phyloP scores from a whole-genome alignment of 1,140 invertebrate genomes.

The Pseudomyrmex pallidus region DNA sequence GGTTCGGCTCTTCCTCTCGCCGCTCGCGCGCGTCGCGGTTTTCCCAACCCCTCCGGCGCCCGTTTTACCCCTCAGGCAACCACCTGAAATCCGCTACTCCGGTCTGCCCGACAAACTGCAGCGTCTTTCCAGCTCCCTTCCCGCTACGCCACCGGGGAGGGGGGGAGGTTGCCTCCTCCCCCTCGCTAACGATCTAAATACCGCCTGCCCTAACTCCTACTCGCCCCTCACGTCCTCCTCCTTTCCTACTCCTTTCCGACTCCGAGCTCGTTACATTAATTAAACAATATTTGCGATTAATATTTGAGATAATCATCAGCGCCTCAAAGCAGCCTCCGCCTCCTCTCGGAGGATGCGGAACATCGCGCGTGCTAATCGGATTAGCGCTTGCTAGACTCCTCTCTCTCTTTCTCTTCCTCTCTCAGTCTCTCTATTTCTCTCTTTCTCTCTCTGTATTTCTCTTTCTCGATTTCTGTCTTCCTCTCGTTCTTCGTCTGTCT shows the following conservation, averaged over 20 bases:
- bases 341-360: conserved; percentile 69
- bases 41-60: conserved; percentile 6
- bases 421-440: conserved; percentile 44
- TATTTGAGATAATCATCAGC: conserved; percentile 84
- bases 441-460: conserved; percentile 30
- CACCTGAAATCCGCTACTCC: conserved; percentile 56
- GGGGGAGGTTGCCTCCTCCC: background rate
- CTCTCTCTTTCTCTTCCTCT: conserved; percentile 48
- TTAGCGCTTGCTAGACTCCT: conserved; percentile 67
- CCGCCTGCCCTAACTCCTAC: conserved; percentile 52
- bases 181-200: conserved; percentile 59
- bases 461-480: conserved; percentile 26
- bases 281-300: conserved; percentile 85
- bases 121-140: conserved; percentile 52
- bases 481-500: background rate
- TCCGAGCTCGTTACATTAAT: conserved; percentile 80
- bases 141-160: background rate
- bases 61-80: conserved; percentile 14
- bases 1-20: conserved; percentile 70
- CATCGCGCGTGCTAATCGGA: conserved; percentile 71
- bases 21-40: conserved; percentile 45
- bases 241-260: conserved; percentile 25
- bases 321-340: conserved; percentile 75
- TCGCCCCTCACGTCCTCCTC: conserved; percentile 40
- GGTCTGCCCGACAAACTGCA: conserved; percentile 54